These are phyloP conservation scores for Pluvialis apricaria DNA, from an alignment of 2,113 vertebrate genomes.

Conservation along the genomic window DNA sequence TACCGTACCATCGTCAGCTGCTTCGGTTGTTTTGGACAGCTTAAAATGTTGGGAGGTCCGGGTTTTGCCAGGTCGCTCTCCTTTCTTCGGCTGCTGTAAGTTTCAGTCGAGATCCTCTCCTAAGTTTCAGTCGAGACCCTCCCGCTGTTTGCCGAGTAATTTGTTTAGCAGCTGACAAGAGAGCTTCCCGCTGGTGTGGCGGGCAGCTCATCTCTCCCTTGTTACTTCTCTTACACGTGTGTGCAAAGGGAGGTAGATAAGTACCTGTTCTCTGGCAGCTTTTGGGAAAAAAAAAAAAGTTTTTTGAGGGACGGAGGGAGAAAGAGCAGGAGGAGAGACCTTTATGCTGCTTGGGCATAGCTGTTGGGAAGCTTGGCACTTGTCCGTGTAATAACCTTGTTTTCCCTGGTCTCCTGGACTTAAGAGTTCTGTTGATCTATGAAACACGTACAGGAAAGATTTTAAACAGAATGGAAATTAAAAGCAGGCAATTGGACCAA, in stretches of 20 bases:
- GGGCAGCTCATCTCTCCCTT: background rate
- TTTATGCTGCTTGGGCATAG: background rate
- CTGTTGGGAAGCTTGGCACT: background rate
- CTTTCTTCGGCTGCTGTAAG: background rate
- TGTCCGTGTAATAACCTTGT: background rate
- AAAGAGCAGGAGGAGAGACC: background rate
- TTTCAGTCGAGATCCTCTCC: no score
- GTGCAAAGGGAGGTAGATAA: background rate
- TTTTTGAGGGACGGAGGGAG: background rate
- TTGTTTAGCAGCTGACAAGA: background rate
- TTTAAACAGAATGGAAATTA: background rate
- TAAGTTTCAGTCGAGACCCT: no score
- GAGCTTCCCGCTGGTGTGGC: background rate
- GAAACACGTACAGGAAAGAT: accelerated
- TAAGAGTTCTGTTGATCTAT: background rate
- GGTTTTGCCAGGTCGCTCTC: background rate
- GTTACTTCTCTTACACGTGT: accelerated
- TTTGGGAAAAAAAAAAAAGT: background rate
- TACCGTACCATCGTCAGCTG: background rate
- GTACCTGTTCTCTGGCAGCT: background rate
- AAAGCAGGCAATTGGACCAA: background rate
- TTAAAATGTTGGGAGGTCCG: background rate
- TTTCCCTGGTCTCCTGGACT: background rate
- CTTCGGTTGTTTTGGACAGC: accelerated
- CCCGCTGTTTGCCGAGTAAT: background rate